Conservation (phyloP, 2,888 invertebrate species). For the Cybosia mesomella region DNA sequence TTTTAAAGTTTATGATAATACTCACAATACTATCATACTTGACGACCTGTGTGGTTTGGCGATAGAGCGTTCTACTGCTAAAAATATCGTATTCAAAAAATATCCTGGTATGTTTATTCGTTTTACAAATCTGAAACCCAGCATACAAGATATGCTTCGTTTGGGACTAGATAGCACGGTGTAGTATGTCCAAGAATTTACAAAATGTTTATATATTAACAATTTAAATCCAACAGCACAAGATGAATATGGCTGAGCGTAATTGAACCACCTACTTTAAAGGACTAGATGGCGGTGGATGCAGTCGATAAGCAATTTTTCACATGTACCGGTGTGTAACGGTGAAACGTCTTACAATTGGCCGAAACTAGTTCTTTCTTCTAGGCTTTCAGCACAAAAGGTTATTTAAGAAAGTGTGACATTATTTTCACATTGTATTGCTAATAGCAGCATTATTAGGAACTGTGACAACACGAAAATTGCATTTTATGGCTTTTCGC, state of each 20-base stretch:
- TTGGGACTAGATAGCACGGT: no score
- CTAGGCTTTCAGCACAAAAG: not conserved
- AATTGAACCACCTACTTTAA: not conserved
- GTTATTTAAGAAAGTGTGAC: not conserved
- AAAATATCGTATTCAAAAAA: no score
- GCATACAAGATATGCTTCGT: not conserved
- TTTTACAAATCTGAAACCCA: not conserved
- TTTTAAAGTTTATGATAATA: no score
- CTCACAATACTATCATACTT: not conserved
- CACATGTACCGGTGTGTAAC: not conserved
- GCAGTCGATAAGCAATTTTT: conserved; percentile 2
- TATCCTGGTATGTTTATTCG: no score
- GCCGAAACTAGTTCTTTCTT: not conserved
- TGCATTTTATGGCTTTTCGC: not conserved
- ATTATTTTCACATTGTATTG: not conserved
- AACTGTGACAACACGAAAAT: not conserved
- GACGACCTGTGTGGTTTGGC: not conserved
- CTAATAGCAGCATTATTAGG: not conserved
- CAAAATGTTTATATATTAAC: no score
- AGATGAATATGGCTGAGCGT: not conserved
- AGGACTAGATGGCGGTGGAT: not conserved
- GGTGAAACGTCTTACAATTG: not conserved
- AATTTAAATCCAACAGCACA: not conserved
- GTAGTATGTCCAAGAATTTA: no score
- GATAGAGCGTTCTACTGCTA: not conserved